A percentile compares a stretch with the other conserved stretches of the same genome.
Conservation (phyloP, 1,140 invertebrate species). For the Lamellibrachia luymesi region DNA sequence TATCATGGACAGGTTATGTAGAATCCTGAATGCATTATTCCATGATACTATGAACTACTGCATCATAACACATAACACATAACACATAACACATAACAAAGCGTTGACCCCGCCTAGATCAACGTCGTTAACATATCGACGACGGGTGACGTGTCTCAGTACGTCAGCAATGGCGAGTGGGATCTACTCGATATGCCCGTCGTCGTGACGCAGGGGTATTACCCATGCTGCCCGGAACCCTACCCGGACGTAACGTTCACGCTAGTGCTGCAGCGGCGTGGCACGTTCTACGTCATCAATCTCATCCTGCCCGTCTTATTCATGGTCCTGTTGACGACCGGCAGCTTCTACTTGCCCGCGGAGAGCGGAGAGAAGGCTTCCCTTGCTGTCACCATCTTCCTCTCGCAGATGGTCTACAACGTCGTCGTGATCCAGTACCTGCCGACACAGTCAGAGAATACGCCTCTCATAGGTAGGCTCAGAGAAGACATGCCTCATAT, state of each 20-base stretch:
- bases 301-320: background rate
- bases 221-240: slow-evolving; percentile 10
- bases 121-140: background rate
- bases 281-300: slow-evolving; percentile 5
- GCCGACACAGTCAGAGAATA: background rate
- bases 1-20: too few relatives aligned
- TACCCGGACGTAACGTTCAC: background rate
- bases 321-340: background rate
- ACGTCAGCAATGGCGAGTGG: slow-evolving; percentile 12
- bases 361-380: slow-evolving; percentile 14
- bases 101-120: background rate
- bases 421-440: background rate
- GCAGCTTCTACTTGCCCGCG: slow-evolving; percentile 10
- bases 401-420: slow-evolving; percentile 3
- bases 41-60: too few relatives aligned
- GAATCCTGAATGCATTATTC: too few relatives aligned
- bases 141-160: background rate
- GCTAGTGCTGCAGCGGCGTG: background rate
- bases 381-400: background rate
- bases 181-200: slow-evolving; percentile 11
- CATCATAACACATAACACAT: too few relatives aligned
- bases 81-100: too few relatives aligned
- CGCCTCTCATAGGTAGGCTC: background rate
- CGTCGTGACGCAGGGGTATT: background rate
- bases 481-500: background rate